These are phyloP conservation scores for Chironomus riparius DNA, from an alignment of 2,888 invertebrate species.

Conservation along the genomic window DNA sequence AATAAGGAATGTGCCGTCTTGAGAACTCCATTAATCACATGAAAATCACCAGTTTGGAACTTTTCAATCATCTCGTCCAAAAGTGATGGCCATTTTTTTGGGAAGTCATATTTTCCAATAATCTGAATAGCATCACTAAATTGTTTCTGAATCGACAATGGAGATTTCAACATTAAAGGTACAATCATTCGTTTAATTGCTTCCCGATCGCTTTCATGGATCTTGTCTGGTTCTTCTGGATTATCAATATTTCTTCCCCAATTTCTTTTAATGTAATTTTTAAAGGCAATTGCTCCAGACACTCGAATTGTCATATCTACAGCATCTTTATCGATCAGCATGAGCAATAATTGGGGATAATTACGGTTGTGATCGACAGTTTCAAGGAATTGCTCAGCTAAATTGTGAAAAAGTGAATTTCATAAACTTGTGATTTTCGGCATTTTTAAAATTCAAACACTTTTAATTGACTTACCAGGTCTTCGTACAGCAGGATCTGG, in stretches of 20 bases:
- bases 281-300: slow-evolving; percentile 89
- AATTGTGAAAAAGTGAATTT: neutral
- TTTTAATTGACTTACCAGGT: slow-evolving; percentile 57
- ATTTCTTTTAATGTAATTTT: slow-evolving; percentile 93
- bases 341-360: slow-evolving; percentile 76
- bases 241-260: slow-evolving; percentile 71
- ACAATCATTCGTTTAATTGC: slow-evolving; percentile 81
- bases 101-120: slow-evolving; percentile 95
- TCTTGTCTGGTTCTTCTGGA: slow-evolving; percentile 62
- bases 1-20: slow-evolving; percentile 95
- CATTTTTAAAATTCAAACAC: slow-evolving; percentile 26
- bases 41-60: slow-evolving; percentile 84
- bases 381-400: slow-evolving; percentile 87
- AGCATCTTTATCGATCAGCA: slow-evolving; percentile 74
- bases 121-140: slow-evolving; percentile 92
- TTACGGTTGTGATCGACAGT: slow-evolving; percentile 84
- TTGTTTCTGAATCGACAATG: slow-evolving; percentile 85
- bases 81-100: slow-evolving; percentile 89
- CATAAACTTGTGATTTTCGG: slow-evolving; percentile 1
- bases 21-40: slow-evolving; percentile 88
- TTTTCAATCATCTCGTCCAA: slow-evolving; percentile 90
- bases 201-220: slow-evolving; percentile 67
- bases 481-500: slow-evolving; percentile 72
- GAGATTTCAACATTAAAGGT: slow-evolving; percentile 84
- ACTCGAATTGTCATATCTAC: slow-evolving; percentile 74